Evolutionary conservation across 2,888 invertebrate species (phyloP).

Genomic region (Nemoura dubitans): DNA sequence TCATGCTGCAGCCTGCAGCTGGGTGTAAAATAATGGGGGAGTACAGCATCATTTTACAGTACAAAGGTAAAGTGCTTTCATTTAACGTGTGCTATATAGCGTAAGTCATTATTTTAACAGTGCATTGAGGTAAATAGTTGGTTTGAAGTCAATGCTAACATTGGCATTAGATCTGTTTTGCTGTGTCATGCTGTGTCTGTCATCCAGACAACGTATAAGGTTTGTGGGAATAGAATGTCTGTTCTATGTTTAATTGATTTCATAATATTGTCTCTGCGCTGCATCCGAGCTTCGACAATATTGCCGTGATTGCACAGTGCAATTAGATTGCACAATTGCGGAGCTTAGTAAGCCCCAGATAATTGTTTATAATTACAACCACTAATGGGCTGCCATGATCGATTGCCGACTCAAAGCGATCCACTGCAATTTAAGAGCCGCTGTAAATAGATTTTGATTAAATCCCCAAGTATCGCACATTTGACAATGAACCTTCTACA

Average conservation of each 20-base stretch:
- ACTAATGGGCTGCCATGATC: neutral
- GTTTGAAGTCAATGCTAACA: neutral
- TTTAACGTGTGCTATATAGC: neutral
- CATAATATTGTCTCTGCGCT: neutral
- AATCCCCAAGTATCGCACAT: no score
- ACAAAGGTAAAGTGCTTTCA: conserved; percentile 4
- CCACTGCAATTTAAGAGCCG: no score
- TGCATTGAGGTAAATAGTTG: neutral
- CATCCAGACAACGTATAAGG: neutral
- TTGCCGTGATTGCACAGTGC: neutral
- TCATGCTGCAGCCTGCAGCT: neutral
- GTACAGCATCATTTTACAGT: neutral
- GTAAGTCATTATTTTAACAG: neutral
- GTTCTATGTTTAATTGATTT: neutral
- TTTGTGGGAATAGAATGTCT: neutral
- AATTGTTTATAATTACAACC: neutral
- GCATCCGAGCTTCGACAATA: neutral
- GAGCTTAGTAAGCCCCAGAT: neutral
- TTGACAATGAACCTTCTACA: no score
- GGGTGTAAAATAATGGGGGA: neutral
- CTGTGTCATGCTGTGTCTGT: neutral
- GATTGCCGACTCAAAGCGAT: no score
- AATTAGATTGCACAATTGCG: neutral
- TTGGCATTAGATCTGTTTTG: neutral
- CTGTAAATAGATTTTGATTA: no score